Conservation (phyloP, 2,113 vertebrate genomes). For the Corythornis vintsioides region DNA sequence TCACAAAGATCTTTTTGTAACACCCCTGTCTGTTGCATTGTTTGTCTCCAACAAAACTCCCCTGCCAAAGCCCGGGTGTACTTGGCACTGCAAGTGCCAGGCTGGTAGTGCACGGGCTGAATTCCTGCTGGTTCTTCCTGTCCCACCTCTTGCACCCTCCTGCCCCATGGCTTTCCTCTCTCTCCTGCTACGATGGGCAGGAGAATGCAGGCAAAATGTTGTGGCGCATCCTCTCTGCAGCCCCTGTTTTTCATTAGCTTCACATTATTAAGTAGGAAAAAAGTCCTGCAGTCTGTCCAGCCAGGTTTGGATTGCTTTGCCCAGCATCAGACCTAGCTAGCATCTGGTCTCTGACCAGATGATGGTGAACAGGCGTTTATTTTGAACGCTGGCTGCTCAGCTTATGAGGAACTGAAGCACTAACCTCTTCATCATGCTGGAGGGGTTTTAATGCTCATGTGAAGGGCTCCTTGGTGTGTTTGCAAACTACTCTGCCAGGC, state of each 20-base stretch:
- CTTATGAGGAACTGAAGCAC: neutral
- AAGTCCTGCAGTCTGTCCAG: neutral
- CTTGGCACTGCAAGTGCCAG: slow-evolving; percentile 13
- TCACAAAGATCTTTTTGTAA: slow-evolving; percentile 62
- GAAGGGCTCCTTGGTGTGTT: neutral
- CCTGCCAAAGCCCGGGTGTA: neutral
- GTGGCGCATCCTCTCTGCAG: neutral
- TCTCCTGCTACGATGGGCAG: accelerated
- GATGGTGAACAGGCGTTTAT: neutral
- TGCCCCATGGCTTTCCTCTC: neutral
- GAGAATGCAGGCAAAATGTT: neutral
- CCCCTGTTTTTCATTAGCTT: accelerated
- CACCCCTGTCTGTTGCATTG: neutral
- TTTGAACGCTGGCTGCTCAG: neutral
- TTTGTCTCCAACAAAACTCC: neutral
- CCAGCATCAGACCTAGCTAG: neutral
- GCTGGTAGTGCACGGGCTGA: neutral
- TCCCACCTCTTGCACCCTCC: neutral
- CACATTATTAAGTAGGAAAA: neutral
- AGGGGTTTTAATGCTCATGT: neutral
- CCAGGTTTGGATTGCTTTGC: neutral
- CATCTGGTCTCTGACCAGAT: neutral
- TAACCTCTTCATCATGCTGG: neutral
- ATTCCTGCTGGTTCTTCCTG: neutral
- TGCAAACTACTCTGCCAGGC: neutral